These are phyloP conservation scores for Agrotis ipsilon DNA, from an alignment of 2,888 invertebrate species.

Conservation along the genomic window DNA sequence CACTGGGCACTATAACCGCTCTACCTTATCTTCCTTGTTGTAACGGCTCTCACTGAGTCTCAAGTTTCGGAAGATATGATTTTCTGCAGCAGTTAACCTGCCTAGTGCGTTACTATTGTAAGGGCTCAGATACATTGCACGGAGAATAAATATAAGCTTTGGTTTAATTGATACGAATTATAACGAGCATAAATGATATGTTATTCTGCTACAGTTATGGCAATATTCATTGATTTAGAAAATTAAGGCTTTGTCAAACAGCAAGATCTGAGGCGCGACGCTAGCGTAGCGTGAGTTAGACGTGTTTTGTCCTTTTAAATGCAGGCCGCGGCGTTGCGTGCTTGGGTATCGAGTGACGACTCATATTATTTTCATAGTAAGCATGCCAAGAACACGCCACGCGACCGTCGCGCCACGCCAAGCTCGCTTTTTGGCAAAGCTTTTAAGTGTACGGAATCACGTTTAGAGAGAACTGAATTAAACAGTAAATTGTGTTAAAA, in stretches of 20 bases:
- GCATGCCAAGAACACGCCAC: no score
- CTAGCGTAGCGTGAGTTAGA: no score
- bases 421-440: no score
- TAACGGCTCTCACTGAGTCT: background rate
- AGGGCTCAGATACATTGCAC: constrained; percentile 24
- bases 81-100: background rate
- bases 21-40: background rate
- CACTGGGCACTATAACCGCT: constrained; percentile 17
- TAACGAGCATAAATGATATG: background rate
- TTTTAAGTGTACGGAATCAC: background rate
- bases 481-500: background rate
- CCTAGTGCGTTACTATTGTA: constrained; percentile 15
- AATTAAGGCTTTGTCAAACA: background rate
- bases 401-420: no score
- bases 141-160: background rate
- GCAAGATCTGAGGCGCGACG: no score
- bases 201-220: background rate
- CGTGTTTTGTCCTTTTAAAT: no score
- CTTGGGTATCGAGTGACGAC: no score
- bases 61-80: no score
- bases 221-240: background rate
- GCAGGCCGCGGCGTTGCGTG: no score
- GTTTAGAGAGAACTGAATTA: background rate
- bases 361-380: no score
- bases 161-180: constrained; percentile 23